Evolutionary conservation across 2,113 vertebrate genomes (phyloP).

Genomic region (Nothobranchius furzeri): DNA sequence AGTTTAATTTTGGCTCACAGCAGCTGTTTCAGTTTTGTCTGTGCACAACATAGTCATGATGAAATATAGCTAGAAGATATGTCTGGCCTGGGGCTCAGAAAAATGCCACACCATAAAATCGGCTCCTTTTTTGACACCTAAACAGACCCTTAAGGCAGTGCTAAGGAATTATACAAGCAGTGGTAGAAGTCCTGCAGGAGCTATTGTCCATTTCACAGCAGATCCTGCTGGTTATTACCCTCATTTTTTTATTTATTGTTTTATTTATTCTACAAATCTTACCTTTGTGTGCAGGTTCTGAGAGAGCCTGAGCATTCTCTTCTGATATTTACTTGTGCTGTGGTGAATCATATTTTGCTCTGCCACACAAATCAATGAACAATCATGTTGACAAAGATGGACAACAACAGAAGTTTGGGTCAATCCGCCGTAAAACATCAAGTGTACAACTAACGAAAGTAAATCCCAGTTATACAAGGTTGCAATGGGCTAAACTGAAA

Average conservation of each 20-base stretch:
- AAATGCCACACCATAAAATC: conserved; percentile 13
- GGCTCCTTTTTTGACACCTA: conserved; percentile 10
- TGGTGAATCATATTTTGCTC: conserved; percentile 51
- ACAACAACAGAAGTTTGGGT: background rate
- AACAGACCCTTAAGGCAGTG: conserved; percentile 2
- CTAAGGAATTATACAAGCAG: conserved; percentile 5
- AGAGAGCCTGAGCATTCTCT: conserved; percentile 27
- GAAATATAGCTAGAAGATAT: conserved; percentile 12
- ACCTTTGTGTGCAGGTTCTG: conserved; percentile 22
- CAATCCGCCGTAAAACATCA: background rate
- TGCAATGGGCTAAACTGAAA: no score
- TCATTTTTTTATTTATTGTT: background rate
- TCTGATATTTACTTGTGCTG: conserved; percentile 50
- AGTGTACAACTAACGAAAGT: background rate
- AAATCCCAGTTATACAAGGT: no score
- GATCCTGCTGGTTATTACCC: conserved; percentile 8
- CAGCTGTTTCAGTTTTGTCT: conserved; percentile 9
- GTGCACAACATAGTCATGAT: background rate
- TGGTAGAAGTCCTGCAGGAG: background rate
- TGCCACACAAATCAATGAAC: conserved; percentile 71
- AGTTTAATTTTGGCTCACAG: background rate
- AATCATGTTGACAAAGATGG: background rate
- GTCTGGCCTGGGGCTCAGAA: conserved; percentile 1
- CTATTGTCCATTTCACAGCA: conserved; percentile 6
- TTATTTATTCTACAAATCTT: background rate